Evolutionary conservation across 2,113 vertebrate genomes (phyloP).

Genomic region (Sakesphorus luctuosus): DNA sequence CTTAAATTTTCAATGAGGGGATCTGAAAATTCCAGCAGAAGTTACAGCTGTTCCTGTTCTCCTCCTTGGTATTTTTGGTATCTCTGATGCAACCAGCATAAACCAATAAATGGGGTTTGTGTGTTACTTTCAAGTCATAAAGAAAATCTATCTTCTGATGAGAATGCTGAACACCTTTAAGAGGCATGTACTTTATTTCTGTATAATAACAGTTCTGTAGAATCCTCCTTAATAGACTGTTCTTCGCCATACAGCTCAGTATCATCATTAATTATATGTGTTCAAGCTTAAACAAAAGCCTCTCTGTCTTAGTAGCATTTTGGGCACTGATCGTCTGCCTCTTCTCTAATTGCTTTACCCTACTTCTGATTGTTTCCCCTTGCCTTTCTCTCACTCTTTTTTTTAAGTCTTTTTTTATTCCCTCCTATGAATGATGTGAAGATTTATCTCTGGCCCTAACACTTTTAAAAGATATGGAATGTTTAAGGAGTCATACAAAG

Average conservation of each 20-base stretch:
- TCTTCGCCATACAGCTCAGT: neutral
- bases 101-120: neutral
- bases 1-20: neutral
- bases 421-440: neutral
- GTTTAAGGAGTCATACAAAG: neutral
- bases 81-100: neutral
- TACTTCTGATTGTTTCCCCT: neutral
- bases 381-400: neutral
- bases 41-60: neutral
- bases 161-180: neutral
- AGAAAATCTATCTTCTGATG: neutral
- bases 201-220: neutral
- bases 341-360: neutral
- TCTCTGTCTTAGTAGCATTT: neutral
- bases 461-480: neutral
- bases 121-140: neutral
- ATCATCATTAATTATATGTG: neutral
- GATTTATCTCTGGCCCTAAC: neutral
- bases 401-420: neutral
- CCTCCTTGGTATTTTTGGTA: neutral
- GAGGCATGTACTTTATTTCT: neutral
- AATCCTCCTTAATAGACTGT: neutral
- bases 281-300: neutral
- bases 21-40: neutral
- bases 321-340: neutral